A percentile compares a stretch with the other conserved stretches of the same genome.
These are phyloP conservation scores for Hylyphantes graminicola DNA, from an alignment of 1,140 invertebrate genomes.

Conservation along the genomic window DNA sequence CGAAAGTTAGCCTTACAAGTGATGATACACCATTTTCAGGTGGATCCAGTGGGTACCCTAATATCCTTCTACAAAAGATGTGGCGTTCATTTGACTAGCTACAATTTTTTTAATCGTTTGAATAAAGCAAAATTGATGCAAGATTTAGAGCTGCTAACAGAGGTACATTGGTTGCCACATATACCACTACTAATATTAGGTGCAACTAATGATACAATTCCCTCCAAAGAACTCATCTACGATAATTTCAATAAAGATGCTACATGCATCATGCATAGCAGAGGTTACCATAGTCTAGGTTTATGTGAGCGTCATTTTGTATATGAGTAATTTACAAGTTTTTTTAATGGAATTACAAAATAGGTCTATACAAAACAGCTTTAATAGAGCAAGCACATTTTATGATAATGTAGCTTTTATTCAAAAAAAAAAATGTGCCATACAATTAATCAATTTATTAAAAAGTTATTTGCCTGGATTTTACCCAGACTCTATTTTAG, in stretches of 20 bases:
- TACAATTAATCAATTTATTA: background rate
- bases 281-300: background rate
- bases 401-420: background rate
- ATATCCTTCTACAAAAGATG: constrained; percentile 1
- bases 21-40: constrained; percentile 3
- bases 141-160: constrained; percentile 4
- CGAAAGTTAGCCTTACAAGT: background rate
- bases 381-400: constrained; percentile 3
- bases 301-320: background rate
- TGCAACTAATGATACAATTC: constrained; percentile 20
- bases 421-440: constrained; percentile 8
- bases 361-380: background rate
- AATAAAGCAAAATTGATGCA: constrained; percentile 12
- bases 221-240: background rate
- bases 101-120: background rate
- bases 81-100: background rate
- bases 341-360: constrained; percentile 1
- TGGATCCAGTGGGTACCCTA: background rate
- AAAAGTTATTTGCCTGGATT: constrained; percentile 11
- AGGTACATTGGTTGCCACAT: background rate
- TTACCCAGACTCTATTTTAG: too few species aligned
- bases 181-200: constrained; percentile 5
- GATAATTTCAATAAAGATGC: constrained; percentile 7
- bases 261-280: background rate
- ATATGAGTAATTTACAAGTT: constrained; percentile 17